Percentiles rank a stretch among this genome's conserved stretches.
phyloP scores from a whole-genome alignment of 1,140 invertebrate species.

The Mycetomoellerius zeteki region DNA sequence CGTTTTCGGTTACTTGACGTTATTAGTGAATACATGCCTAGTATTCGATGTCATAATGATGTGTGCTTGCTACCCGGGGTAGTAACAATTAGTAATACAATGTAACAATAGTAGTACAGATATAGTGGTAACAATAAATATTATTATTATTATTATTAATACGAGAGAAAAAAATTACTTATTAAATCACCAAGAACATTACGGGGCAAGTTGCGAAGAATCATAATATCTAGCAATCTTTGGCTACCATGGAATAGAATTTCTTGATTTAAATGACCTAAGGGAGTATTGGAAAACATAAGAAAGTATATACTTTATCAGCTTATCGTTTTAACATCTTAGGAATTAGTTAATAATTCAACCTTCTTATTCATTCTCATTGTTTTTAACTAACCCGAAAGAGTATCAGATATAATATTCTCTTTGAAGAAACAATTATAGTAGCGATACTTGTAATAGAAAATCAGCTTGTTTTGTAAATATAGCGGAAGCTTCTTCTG shows the following conservation, averaged over 20 bases:
- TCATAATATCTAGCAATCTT: constrained; percentile 73
- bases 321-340: background rate
- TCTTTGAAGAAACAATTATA: constrained; percentile 81
- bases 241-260: constrained; percentile 73
- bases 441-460: constrained; percentile 80
- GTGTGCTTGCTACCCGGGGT: no score
- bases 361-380: background rate
- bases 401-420: constrained; percentile 73
- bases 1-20: no score
- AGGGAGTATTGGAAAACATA: background rate
- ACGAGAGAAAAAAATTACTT: constrained; percentile 68
- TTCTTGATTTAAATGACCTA: constrained; percentile 80
- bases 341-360: background rate
- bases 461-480: constrained; percentile 74
- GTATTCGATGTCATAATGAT: no score
- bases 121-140: background rate
- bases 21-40: no score
- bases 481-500: constrained; percentile 75
- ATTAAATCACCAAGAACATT: constrained; percentile 75
- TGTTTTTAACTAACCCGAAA: constrained; percentile 75
- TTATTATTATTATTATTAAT: constrained; percentile 4
- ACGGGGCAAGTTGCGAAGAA: constrained; percentile 77
- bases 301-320: background rate
- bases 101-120: background rate
- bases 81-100: no score